These are phyloP conservation scores for Mystacides longicornis DNA, from an alignment of 2,888 invertebrate genomes.

Conservation along the genomic window DNA sequence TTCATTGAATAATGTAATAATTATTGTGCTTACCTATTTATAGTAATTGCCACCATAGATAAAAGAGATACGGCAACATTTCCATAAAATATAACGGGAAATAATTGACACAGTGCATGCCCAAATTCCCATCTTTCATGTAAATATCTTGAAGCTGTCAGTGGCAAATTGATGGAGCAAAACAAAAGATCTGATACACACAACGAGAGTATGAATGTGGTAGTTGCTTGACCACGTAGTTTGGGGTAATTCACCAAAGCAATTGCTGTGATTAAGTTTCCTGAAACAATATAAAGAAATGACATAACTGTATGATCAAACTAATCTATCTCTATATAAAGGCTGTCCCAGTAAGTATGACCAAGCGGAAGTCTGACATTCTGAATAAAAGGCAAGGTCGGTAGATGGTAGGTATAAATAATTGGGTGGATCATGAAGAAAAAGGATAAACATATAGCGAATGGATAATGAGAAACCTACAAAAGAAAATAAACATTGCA, in stretches of 20 bases:
- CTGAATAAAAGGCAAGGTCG: no score
- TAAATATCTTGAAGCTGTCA: constrained; percentile 77
- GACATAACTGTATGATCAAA: no score
- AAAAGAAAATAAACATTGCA: no score
- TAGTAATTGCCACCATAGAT: constrained; percentile 84
- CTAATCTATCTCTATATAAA: no score
- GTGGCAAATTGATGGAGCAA: constrained; percentile 74
- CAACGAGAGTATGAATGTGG: constrained; percentile 79
- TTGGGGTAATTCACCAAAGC: constrained; percentile 73
- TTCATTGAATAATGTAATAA: no score
- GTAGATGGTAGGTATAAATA: no score
- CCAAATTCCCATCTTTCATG: constrained; percentile 77
- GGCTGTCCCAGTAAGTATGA: no score
- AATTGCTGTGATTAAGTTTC: constrained; percentile 74
- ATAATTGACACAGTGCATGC: constrained; percentile 68
- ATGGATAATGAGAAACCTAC: no score
- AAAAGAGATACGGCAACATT: constrained; percentile 82
- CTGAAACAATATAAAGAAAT: constrained; percentile 38
- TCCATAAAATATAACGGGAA: constrained; percentile 83
- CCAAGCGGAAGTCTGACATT: background rate
- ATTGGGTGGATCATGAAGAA: no score
- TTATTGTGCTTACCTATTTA: constrained; percentile 68
- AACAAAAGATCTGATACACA: constrained; percentile 81
- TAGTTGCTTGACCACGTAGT: constrained; percentile 75
- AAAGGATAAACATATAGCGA: no score